phyloP scores from a whole-genome alignment of 2,797 vertebrate genomes.

The Megaceryle alcyon region DNA sequence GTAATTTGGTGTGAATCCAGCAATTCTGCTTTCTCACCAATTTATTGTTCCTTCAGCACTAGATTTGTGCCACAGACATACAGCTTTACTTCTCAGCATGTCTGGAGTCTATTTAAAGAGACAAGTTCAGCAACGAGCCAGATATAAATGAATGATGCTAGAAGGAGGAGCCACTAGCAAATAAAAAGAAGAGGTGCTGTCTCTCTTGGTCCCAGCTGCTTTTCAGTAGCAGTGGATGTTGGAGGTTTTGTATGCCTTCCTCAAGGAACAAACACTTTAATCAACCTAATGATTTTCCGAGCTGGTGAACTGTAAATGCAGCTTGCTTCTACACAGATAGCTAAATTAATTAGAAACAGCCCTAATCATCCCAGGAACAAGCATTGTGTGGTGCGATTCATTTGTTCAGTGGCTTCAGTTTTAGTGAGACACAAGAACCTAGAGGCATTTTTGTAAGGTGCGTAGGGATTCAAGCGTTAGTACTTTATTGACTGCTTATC shows the following conservation, averaged over 20 bases:
- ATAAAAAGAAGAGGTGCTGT: not conserved
- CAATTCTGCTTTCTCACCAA: conserved; percentile 16
- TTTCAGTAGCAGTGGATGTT: not conserved
- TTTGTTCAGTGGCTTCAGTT: not conserved
- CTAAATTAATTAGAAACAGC: not conserved
- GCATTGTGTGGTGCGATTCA: not conserved
- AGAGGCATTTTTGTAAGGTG: not conserved
- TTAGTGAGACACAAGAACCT: not conserved
- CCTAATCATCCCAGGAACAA: not conserved
- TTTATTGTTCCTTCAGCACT: conserved; percentile 20
- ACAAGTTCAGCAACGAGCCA: not conserved
- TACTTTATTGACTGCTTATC: not conserved
- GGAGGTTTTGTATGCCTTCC: not conserved
- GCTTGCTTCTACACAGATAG: not conserved
- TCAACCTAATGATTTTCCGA: not conserved
- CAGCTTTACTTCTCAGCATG: conserved; percentile 1
- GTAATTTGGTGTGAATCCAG: conserved; percentile 24
- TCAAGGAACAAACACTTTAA: not conserved
- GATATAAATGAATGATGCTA: not conserved
- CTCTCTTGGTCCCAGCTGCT: not conserved
- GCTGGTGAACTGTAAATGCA: not conserved
- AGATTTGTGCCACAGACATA: conserved; percentile 11
- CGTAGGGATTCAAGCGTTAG: not conserved
- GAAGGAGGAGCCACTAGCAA: not conserved
- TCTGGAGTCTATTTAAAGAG: not conserved